A percentile compares a stretch with the other conserved stretches of the same genome.
Conservation (phyloP, 1,140 invertebrate species). For the Calephelis nemesis region DNA sequence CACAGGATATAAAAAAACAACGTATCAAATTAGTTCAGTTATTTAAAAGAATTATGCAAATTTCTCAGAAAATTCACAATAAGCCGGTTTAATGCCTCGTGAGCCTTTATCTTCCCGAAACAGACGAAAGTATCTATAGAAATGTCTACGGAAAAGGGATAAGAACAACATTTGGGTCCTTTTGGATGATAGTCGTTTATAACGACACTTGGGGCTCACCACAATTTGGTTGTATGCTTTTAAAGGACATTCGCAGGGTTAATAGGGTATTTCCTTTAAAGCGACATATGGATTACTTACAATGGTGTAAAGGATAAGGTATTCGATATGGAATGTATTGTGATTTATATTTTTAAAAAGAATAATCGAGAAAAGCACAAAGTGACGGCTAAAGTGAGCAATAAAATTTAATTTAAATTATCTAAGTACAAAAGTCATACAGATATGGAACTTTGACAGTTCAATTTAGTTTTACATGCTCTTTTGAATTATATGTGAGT, state of each 20-base stretch:
- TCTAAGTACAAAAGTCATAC: too few species aligned
- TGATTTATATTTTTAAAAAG: not conserved
- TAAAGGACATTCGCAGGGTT: constrained; percentile 27
- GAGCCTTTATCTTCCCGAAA: constrained; percentile 51
- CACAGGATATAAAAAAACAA: not conserved
- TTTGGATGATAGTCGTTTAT: constrained; percentile 38
- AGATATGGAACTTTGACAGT: too few species aligned
- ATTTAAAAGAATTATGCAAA: constrained; percentile 48
- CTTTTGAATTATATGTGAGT: too few species aligned
- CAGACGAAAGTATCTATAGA: constrained; percentile 40
- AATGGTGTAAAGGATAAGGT: constrained; percentile 6
- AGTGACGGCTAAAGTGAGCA: too few species aligned
- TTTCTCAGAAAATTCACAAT: constrained; percentile 54
- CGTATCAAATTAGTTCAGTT: constrained; percentile 1
- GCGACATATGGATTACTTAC: constrained; percentile 21
- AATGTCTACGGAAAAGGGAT: constrained; percentile 36
- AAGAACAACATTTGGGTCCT: constrained; percentile 39
- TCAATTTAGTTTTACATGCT: too few species aligned
- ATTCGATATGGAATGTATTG: not conserved
- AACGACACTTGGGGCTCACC: constrained; percentile 37
- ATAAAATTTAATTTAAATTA: too few species aligned
- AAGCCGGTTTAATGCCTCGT: constrained; percentile 51
- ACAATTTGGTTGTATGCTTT: constrained; percentile 47
- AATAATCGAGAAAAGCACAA: too few species aligned
- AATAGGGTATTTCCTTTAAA: constrained; percentile 28